phyloP scores from a whole-genome alignment of 2,113 vertebrate genomes.

The Pterocles burchelli region DNA sequence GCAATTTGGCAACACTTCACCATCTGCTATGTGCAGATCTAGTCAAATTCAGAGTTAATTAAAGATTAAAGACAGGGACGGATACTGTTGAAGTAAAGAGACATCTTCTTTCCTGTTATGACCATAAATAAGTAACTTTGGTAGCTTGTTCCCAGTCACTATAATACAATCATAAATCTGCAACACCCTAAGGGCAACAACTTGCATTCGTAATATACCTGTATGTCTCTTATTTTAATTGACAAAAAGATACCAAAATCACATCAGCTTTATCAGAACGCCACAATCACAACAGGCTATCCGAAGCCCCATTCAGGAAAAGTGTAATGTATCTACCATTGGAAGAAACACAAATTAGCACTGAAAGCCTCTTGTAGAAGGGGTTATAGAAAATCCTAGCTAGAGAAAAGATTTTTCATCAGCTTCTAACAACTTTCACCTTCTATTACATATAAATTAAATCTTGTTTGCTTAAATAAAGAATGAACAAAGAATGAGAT shows the following conservation, averaged over 20 bases:
- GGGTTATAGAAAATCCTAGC: not conserved
- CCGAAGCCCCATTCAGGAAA: not conserved
- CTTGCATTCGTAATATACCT: not conserved
- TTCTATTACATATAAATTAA: not conserved
- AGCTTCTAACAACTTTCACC: not conserved
- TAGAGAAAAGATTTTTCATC: not conserved
- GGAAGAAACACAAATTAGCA: not conserved
- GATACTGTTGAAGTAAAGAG: not conserved
- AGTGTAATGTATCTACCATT: not conserved
- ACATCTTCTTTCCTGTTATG: not conserved
- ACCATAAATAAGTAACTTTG: not conserved
- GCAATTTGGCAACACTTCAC: constrained; percentile 52
- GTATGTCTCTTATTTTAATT: not conserved
- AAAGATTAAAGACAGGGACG: constrained; percentile 48
- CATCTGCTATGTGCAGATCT: constrained; percentile 62
- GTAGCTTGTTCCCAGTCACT: not conserved
- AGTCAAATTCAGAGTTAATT: constrained; percentile 59
- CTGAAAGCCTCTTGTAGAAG: not conserved
- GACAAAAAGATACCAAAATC: not conserved
- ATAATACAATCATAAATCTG: not conserved
- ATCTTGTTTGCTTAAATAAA: not conserved
- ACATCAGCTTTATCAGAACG: not conserved
- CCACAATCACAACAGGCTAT: not conserved
- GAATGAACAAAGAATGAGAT: not conserved
- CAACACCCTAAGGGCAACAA: not conserved